Conservation (phyloP, 2,113 vertebrate genomes). For the Uropsilus gracilis region DNA sequence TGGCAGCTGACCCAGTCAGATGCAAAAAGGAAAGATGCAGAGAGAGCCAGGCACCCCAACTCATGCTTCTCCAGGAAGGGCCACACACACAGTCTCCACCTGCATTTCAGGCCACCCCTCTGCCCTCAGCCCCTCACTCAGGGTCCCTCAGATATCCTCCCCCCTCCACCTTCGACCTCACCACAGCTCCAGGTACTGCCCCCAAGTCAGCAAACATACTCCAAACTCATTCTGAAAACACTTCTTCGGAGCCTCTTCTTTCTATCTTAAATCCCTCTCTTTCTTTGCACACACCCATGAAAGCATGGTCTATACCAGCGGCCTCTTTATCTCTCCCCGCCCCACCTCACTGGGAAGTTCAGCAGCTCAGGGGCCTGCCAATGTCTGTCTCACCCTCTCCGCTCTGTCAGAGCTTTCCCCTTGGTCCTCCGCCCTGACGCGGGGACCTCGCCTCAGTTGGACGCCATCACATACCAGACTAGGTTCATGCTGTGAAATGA, state of each 20-base stretch:
- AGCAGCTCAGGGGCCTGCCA: neutral
- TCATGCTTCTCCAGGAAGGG: neutral
- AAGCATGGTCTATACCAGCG: neutral
- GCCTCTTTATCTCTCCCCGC: neutral
- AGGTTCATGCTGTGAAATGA: too few species aligned
- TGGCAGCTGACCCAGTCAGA: neutral
- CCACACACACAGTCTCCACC: too few species aligned
- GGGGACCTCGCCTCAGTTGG: too few species aligned
- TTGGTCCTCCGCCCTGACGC: neutral
- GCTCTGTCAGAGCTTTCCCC: neutral
- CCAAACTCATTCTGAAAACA: neutral
- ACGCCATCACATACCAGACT: too few species aligned
- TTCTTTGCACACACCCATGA: neutral
- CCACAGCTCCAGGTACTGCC: neutral
- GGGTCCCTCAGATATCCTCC: neutral
- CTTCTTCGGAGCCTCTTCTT: neutral
- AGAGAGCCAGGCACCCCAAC: too few species aligned
- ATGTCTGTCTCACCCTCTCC: neutral
- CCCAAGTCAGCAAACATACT: neutral
- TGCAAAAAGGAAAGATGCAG: neutral
- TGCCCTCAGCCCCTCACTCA: neutral
- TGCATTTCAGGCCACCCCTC: neutral
- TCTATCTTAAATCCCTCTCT: neutral
- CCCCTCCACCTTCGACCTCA: neutral
- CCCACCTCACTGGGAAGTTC: neutral